Conservation (phyloP, 1,140 invertebrate species). For the Acromyrmex charruanus region DNA sequence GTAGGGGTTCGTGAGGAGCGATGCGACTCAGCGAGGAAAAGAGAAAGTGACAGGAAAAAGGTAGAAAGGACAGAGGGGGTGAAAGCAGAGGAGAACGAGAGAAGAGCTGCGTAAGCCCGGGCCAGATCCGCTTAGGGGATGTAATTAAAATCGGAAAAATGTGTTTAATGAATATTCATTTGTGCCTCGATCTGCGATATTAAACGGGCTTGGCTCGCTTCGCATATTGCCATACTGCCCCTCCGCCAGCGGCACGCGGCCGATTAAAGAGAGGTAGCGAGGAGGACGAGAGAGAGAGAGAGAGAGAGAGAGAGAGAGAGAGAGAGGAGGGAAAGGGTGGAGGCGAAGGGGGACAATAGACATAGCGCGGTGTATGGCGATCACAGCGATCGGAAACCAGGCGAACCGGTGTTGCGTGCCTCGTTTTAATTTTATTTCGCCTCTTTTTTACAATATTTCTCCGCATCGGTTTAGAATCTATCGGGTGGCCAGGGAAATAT, state of each 20-base stretch:
- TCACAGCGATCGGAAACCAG: constrained; percentile 68
- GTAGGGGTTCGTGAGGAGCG: constrained; percentile 60
- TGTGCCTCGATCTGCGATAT: constrained; percentile 80
- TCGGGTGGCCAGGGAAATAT: constrained; percentile 70
- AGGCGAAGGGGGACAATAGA: constrained; percentile 44
- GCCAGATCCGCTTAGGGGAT: constrained; percentile 84
- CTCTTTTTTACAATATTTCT: constrained; percentile 64
- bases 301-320: constrained; percentile 13
- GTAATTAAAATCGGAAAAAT: constrained; percentile 86
- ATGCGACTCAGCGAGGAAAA: constrained; percentile 62
- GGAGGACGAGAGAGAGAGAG: constrained; percentile 15
- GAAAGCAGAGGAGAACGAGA: constrained; percentile 59
- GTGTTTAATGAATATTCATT: constrained; percentile 85
- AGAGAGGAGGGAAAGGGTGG: not conserved
- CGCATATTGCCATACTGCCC: constrained; percentile 73
- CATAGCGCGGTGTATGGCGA: constrained; percentile 24
- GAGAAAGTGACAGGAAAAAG: constrained; percentile 57
- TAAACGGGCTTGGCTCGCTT: constrained; percentile 78
- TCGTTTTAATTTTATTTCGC: constrained; percentile 58
- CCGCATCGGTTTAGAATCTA: constrained; percentile 67
- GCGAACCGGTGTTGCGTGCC: constrained; percentile 35
- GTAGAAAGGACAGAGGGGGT: constrained; percentile 50
- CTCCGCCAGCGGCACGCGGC: constrained; percentile 69
- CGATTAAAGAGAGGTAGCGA: constrained; percentile 70
- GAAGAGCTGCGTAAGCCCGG: constrained; percentile 75